Conservation (phyloP, 2,888 invertebrate species). For the Rhingia campestris region DNA sequence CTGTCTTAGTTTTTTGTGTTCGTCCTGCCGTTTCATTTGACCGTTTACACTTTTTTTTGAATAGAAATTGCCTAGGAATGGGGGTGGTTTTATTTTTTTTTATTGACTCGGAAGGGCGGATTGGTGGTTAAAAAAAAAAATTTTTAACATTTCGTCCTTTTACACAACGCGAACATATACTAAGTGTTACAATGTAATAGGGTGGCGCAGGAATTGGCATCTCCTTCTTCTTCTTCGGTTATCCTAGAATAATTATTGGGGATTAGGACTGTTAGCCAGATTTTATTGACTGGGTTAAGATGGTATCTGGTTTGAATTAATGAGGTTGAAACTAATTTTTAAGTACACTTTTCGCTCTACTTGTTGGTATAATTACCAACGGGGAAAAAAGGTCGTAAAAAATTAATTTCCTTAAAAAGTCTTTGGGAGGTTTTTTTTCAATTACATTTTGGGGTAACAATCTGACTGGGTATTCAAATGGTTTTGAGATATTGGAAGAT, state of each 20-base stretch:
- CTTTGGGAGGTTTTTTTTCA: no score
- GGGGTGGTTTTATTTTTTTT: constrained; percentile 53
- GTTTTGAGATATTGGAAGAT: no score
- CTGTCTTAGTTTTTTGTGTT: constrained; percentile 52
- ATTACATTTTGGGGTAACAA: no score
- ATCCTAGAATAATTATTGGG: constrained; percentile 44
- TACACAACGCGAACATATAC: neutral
- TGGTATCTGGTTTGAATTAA: constrained; percentile 50
- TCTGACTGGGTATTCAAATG: no score
- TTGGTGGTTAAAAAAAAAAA: constrained; percentile 42
- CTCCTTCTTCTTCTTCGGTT: neutral
- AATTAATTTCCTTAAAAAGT: no score
- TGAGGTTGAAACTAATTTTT: constrained; percentile 45
- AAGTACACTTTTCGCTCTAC: neutral
- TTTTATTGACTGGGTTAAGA: constrained; percentile 60
- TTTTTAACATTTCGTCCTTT: constrained; percentile 45
- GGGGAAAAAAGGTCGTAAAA: neutral
- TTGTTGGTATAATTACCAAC: neutral
- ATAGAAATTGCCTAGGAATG: constrained; percentile 13
- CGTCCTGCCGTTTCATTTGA: neutral
- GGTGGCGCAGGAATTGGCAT: constrained; percentile 1
- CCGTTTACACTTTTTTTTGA: constrained; percentile 8
- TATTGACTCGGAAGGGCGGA: constrained; percentile 66
- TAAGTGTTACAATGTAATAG: constrained; percentile 32
- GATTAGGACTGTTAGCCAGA: constrained; percentile 61